These are phyloP conservation scores for Vireo griseus DNA, from an alignment of 2,797 vertebrate genomes.

Conservation along the genomic window DNA sequence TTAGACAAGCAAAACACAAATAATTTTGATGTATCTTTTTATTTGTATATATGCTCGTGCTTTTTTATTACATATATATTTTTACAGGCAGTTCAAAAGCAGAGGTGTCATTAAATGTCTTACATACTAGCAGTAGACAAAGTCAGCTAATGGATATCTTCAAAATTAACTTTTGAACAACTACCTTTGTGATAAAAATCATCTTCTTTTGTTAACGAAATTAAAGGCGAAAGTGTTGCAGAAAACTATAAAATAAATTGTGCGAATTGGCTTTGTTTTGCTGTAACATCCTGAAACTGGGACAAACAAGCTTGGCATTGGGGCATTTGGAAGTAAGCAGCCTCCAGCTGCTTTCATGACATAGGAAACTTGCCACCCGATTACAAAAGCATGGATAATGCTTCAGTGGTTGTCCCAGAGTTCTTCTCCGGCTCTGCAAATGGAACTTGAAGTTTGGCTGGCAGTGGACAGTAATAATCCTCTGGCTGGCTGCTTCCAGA, in stretches of 20 bases:
- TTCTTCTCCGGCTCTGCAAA: conserved; percentile 29
- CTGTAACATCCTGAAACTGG: conserved; percentile 35
- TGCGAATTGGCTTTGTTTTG: neutral
- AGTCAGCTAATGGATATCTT: neutral
- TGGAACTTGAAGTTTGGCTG: neutral
- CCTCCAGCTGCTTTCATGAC: conserved; percentile 27
- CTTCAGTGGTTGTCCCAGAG: neutral
- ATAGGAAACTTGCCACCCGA: conserved; percentile 14
- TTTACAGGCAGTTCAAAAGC: neutral
- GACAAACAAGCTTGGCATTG: conserved; percentile 28
- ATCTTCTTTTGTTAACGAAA: neutral
- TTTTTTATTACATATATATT: neutral
- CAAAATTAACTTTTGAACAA: neutral
- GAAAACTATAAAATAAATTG: neutral
- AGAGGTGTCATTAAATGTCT: neutral
- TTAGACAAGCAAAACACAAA: neutral
- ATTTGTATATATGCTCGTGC: neutral
- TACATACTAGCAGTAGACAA: neutral
- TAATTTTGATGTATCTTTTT: neutral
- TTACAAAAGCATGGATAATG: conserved; percentile 27
- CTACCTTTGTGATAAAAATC: neutral
- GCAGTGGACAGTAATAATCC: neutral
- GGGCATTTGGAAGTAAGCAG: conserved; percentile 5
- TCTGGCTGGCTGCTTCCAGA: neutral
- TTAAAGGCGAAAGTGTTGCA: neutral